Conservation (phyloP, 1,140 invertebrate species). For the Leucophenga varia region DNA sequence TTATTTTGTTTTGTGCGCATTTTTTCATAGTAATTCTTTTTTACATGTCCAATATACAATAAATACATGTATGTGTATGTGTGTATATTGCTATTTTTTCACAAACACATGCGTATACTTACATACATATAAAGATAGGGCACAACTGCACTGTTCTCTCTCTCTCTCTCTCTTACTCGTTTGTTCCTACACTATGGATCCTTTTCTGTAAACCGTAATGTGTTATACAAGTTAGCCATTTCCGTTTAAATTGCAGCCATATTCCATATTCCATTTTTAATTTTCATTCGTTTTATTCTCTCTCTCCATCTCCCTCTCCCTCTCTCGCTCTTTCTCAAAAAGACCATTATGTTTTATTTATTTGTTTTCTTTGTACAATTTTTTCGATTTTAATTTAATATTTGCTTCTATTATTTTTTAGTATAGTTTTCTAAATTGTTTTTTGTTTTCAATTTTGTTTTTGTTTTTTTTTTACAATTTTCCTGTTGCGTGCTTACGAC, state of each 20-base stretch:
- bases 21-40: no score
- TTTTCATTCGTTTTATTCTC: no score
- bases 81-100: no score
- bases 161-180: constrained; percentile 9
- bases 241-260: constrained; percentile 38
- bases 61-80: no score
- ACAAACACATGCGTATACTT: neutral
- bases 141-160: constrained; percentile 3
- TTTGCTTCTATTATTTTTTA: constrained; percentile 8
- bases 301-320: neutral
- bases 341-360: constrained; percentile 25
- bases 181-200: no score
- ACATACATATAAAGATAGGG: no score
- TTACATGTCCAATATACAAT: no score
- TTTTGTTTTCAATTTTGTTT: constrained; percentile 18
- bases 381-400: constrained; percentile 44
- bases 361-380: constrained; percentile 52
- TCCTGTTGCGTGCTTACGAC: constrained; percentile 43
- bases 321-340: constrained; percentile 2
- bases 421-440: constrained; percentile 1
- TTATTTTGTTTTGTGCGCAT: no score
- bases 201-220: no score
- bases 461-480: constrained; percentile 3
- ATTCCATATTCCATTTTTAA: no score
- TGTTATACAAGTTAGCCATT: constrained; percentile 26